phyloP scores from a whole-genome alignment of 2,113 vertebrate genomes.

The Opisthocomus hoazin region DNA sequence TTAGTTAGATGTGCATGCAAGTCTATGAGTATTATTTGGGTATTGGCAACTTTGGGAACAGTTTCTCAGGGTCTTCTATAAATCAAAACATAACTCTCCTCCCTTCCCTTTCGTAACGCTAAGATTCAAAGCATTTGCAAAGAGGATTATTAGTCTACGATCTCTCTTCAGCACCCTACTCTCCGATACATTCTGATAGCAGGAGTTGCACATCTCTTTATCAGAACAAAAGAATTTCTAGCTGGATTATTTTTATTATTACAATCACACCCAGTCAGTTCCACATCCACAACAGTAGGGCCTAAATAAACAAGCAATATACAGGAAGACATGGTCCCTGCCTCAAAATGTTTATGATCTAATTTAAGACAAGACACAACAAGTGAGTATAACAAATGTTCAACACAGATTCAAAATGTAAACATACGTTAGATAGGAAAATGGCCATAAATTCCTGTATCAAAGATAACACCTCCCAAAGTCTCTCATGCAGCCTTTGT shows the following conservation, averaged over 20 bases:
- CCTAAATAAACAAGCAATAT: neutral
- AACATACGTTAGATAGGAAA: conserved; percentile 65
- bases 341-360: conserved; percentile 58
- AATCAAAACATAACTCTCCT: neutral
- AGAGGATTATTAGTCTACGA: neutral
- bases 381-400: conserved; percentile 61
- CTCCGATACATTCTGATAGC: neutral
- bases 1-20: neutral
- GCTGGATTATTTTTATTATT: conserved; percentile 20
- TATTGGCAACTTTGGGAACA: neutral
- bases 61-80: neutral
- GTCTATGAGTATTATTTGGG: neutral
- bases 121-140: conserved; percentile 7
- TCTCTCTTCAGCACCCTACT: conserved; percentile 21
- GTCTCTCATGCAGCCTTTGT: neutral
- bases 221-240: neutral
- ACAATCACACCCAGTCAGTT: neutral
- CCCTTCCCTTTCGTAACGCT: neutral
- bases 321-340: conserved; percentile 8
- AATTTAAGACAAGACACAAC: conserved; percentile 63
- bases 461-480: conserved; percentile 64
- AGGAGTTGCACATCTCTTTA: conserved; percentile 9
- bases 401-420: conserved; percentile 60
- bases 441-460: conserved; percentile 66
- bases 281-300: neutral